phyloP scores from a whole-genome alignment of 2,888 invertebrate species.

The Cartodere bifasciata region DNA sequence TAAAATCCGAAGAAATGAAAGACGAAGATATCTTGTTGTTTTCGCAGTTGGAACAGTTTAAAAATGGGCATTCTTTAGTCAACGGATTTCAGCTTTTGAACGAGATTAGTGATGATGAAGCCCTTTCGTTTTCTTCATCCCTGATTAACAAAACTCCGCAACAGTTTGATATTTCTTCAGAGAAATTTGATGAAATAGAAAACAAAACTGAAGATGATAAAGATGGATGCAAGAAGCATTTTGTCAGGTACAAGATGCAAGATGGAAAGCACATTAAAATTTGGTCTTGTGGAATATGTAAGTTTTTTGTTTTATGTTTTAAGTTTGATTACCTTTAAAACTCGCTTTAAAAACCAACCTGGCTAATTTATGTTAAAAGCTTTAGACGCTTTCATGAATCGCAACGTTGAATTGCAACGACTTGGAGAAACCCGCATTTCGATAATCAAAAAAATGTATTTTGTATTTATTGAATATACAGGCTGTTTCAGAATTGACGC shows the following conservation, averaged over 20 bases:
- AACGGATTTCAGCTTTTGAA: constrained; percentile 15
- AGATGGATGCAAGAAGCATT: constrained; percentile 37
- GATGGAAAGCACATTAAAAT: constrained; percentile 56
- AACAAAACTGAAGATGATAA: constrained; percentile 12
- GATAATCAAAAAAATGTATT: too few relatives aligned
- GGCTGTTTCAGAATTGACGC: too few relatives aligned
- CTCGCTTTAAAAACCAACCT: too few relatives aligned
- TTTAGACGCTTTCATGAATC: too few relatives aligned
- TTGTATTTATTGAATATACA: too few relatives aligned
- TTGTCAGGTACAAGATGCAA: constrained; percentile 52
- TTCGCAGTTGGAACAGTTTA: constrained; percentile 19
- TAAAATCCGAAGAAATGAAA: constrained; percentile 25
- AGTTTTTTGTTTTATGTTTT: too few relatives aligned
- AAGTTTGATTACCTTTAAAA: too few relatives aligned
- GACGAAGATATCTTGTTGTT: constrained; percentile 25
- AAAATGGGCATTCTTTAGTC: constrained; percentile 8
- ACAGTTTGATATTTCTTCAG: constrained; percentile 4
- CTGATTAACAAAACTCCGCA: constrained; percentile 8
- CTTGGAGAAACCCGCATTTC: too few relatives aligned
- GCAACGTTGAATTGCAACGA: too few relatives aligned
- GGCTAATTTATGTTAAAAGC: too few relatives aligned
- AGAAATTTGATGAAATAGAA: constrained; percentile 6
- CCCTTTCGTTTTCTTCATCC: constrained; percentile 7
- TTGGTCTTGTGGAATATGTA: constrained; percentile 66
- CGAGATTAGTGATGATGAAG: constrained; percentile 9